Percentiles rank a stretch among this genome's conserved stretches.
These are phyloP conservation scores for Yponomeuta malinellus DNA, from an alignment of 2,888 invertebrate genomes.

Conservation along the genomic window DNA sequence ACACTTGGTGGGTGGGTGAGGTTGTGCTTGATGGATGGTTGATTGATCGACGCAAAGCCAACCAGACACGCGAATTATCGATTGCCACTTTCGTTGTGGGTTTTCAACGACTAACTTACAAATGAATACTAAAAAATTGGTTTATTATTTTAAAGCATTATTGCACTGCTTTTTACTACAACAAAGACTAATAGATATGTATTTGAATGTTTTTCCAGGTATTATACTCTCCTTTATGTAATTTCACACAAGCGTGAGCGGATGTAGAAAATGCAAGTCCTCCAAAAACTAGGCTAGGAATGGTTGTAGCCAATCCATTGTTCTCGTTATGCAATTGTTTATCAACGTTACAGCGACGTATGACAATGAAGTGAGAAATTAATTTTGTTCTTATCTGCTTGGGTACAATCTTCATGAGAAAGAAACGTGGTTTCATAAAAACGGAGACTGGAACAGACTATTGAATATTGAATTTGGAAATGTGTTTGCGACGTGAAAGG, in stretches of 20 bases:
- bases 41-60: not conserved
- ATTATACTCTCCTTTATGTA: too few relatives aligned
- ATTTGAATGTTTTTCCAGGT: too few relatives aligned
- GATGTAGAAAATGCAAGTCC: not conserved
- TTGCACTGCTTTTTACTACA: not conserved
- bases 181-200: too few relatives aligned
- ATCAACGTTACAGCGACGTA: not conserved
- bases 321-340: not conserved
- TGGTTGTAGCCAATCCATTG: not conserved
- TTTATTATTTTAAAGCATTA: not conserved
- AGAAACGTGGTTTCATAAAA: constrained; percentile 5
- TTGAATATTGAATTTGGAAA: too few relatives aligned
- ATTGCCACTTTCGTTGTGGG: not conserved
- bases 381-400: not conserved
- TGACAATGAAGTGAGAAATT: not conserved
- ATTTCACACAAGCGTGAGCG: too few relatives aligned
- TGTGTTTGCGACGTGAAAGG: not conserved
- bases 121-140: not conserved
- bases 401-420: constrained; percentile 9
- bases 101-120: not conserved
- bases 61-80: not conserved
- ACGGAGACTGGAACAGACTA: too few relatives aligned
- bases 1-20: not conserved
- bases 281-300: constrained; percentile 1
- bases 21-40: not conserved